phyloP scores from a whole-genome alignment of 2,888 invertebrate species.

The Panorpa germanica region DNA sequence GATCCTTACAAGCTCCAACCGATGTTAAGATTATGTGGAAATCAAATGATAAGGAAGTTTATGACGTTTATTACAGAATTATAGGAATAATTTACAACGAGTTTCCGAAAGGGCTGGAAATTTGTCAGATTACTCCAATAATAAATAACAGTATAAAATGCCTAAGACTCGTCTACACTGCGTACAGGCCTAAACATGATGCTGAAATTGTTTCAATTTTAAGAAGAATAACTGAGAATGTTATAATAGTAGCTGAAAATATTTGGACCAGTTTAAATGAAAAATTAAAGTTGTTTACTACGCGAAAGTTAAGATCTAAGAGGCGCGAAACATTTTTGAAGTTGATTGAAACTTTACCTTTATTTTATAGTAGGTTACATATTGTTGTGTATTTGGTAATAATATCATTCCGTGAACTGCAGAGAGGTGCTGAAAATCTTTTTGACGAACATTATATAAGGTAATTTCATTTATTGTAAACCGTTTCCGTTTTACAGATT shows the following conservation, averaged over 20 bases:
- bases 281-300: conserved; percentile 13
- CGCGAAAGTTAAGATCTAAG: conserved; percentile 16
- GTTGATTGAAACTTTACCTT: conserved; percentile 13
- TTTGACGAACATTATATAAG: too few relatives aligned
- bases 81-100: too few relatives aligned
- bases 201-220: conserved; percentile 16
- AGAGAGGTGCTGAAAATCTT: neutral
- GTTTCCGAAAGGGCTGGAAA: too few relatives aligned
- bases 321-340: conserved; percentile 16
- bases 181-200: conserved; percentile 17
- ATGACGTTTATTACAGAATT: too few relatives aligned
- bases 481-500: too few relatives aligned
- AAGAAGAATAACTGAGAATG: conserved; percentile 14
- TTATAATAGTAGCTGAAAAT: conserved; percentile 14
- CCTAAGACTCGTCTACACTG: too few relatives aligned
- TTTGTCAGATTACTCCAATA: too few relatives aligned
- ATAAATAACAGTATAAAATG: too few relatives aligned
- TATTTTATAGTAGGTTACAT: conserved; percentile 9
- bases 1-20: conserved; percentile 6
- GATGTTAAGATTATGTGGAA: too few relatives aligned
- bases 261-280: conserved; percentile 14
- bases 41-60: too few relatives aligned
- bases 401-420: conserved; percentile 1
- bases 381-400: conserved; percentile 5
- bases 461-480: too few relatives aligned